Percentiles rank a stretch among this genome's conserved stretches.
phyloP scores from a whole-genome alignment of 2,113 vertebrate genomes.

The Pipra filicauda region DNA sequence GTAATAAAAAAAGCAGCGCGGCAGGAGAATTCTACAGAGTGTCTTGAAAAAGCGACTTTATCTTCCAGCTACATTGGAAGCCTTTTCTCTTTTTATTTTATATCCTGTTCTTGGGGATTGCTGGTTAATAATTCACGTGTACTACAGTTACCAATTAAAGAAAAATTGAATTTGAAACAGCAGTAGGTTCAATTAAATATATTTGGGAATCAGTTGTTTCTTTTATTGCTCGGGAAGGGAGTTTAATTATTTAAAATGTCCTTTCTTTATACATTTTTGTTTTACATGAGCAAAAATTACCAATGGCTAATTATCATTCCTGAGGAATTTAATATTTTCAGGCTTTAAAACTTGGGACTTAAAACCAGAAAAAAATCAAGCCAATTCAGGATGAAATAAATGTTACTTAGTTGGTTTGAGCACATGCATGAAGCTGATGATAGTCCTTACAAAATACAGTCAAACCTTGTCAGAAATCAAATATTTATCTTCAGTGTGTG shows the following conservation, averaged over 20 bases:
- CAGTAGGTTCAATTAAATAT: constrained; percentile 69
- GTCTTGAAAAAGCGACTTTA: not conserved
- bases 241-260: constrained; percentile 58
- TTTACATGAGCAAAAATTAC: constrained; percentile 14
- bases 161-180: constrained; percentile 65
- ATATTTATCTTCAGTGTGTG: not conserved
- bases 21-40: not conserved
- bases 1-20: not conserved
- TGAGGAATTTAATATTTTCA: constrained; percentile 1
- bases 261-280: constrained; percentile 35
- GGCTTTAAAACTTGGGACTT: not conserved
- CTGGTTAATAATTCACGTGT: constrained; percentile 72
- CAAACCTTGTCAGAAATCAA: not conserved
- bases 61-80: constrained; percentile 35
- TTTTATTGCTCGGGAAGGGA: constrained; percentile 50
- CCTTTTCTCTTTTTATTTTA: constrained; percentile 18
- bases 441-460: not conserved
- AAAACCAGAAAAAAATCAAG: not conserved
- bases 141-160: constrained; percentile 67
- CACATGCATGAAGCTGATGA: not conserved
- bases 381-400: not conserved
- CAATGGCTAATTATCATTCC: constrained; percentile 5
- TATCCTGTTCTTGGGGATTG: constrained; percentile 54
- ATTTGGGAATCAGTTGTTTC: constrained; percentile 63
- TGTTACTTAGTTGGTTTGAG: not conserved